Percentiles rank a stretch among this genome's conserved stretches.
Evolutionary conservation across 2,888 invertebrate genomes (phyloP).

Genomic region (Arctia plantaginis): DNA sequence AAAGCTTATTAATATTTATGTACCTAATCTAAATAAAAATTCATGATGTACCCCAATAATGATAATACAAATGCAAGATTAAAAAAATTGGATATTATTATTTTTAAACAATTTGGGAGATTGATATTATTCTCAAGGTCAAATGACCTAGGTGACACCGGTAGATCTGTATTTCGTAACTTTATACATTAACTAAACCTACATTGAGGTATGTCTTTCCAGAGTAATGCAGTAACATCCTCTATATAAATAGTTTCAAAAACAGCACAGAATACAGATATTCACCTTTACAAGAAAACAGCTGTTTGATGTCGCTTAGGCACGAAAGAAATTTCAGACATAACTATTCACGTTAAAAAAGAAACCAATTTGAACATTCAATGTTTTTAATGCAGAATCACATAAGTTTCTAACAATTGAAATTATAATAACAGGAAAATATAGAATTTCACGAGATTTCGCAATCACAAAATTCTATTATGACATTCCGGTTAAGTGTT

Average conservation of each 20-base stretch:
- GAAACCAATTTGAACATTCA: slow-evolving; percentile 20
- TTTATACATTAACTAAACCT: slow-evolving; percentile 6
- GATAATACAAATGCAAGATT: too few species aligned
- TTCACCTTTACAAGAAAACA: slow-evolving; percentile 77
- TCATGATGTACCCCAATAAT: too few species aligned
- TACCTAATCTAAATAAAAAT: too few species aligned
- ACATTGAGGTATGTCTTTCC: too few species aligned
- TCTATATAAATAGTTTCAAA: not conserved
- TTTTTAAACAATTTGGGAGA: not conserved
- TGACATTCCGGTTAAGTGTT: slow-evolving; percentile 3
- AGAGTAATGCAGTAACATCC: not conserved
- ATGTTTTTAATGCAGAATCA: slow-evolving; percentile 22
- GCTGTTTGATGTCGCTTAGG: slow-evolving; percentile 62
- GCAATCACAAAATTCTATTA: slow-evolving; percentile 9
- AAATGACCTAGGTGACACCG: slow-evolving; percentile 52
- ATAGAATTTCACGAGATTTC: not conserved
- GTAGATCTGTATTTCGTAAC: slow-evolving; percentile 19
- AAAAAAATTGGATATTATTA: not conserved
- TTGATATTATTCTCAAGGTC: slow-evolving; percentile 58
- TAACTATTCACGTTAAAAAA: slow-evolving; percentile 67
- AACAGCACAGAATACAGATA: not conserved
- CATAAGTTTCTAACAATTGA: slow-evolving; percentile 21
- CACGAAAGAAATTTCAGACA: slow-evolving; percentile 48
- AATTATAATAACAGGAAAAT: slow-evolving; percentile 5
- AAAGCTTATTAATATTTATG: not conserved